These are phyloP conservation scores for Copsychus sechellarum DNA, from an alignment of 2,113 vertebrate species.

Conservation along the genomic window DNA sequence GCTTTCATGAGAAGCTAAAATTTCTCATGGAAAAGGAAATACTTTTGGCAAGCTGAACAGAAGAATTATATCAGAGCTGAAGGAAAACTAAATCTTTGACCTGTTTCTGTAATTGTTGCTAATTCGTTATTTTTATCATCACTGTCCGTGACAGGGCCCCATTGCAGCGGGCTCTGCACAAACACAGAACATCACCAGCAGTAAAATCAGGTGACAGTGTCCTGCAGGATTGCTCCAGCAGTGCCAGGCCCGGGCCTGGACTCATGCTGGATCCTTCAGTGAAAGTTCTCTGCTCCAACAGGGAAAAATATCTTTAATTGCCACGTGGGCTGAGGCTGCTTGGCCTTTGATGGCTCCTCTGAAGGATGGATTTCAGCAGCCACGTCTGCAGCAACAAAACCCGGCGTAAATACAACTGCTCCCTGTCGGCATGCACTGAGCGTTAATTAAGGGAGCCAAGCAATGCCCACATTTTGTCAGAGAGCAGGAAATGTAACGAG, in stretches of 20 bases:
- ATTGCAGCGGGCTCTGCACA: not conserved
- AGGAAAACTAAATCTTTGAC: not conserved
- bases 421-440: not conserved
- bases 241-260: not conserved
- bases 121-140: not conserved
- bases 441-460: slow-evolving; percentile 40
- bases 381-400: not conserved
- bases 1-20: not conserved
- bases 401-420: not conserved
- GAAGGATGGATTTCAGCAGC: not conserved
- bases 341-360: not conserved
- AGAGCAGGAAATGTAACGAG: not conserved
- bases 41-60: not conserved
- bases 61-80: not conserved
- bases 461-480: not conserved
- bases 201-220: not conserved
- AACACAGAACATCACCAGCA: not conserved
- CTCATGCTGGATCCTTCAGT: not conserved
- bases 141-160: not conserved
- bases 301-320: slow-evolving; percentile 4
- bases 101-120: slow-evolving; percentile 3
- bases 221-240: not conserved
- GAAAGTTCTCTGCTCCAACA: not conserved
- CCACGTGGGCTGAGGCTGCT: not conserved
- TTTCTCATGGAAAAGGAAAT: not conserved